Percentiles rank a stretch among this genome's conserved stretches.
Conservation (phyloP, 2,113 vertebrate genomes). For the Platanista minor region DNA sequence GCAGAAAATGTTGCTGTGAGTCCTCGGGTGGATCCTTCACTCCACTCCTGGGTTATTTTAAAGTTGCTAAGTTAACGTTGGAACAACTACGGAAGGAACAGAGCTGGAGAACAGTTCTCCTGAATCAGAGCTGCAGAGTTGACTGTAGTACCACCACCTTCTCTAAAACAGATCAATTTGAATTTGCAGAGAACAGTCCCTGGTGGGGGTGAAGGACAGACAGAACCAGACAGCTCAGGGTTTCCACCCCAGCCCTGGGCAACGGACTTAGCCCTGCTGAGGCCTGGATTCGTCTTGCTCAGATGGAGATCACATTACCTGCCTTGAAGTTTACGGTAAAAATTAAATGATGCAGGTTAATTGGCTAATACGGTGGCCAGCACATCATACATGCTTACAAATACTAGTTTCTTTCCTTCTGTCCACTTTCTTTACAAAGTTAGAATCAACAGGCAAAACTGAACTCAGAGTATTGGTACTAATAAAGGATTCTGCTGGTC, state of each 20-base stretch:
- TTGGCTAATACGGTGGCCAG: neutral
- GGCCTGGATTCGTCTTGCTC: neutral
- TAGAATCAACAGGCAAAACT: neutral
- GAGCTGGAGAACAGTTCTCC: neutral
- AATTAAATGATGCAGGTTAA: neutral
- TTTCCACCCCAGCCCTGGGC: neutral
- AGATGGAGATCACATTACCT: neutral
- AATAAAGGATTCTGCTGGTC: neutral
- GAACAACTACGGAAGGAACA: neutral
- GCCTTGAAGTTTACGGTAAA: neutral
- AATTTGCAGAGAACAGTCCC: neutral
- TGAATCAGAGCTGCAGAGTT: neutral
- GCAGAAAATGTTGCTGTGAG: neutral
- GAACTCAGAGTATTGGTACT: neutral
- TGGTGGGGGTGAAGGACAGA: no score
- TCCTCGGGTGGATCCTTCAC: neutral
- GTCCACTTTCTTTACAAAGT: neutral
- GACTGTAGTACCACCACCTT: neutral
- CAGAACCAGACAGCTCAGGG: neutral
- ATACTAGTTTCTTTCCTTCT: neutral
- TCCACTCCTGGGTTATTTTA: neutral
- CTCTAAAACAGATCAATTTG: neutral
- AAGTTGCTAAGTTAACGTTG: neutral
- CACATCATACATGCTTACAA: neutral
- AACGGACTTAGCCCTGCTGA: neutral